These are phyloP conservation scores for Ptilorrhoa leucosticta DNA, from an alignment of 2,113 vertebrate species.

Conservation along the genomic window DNA sequence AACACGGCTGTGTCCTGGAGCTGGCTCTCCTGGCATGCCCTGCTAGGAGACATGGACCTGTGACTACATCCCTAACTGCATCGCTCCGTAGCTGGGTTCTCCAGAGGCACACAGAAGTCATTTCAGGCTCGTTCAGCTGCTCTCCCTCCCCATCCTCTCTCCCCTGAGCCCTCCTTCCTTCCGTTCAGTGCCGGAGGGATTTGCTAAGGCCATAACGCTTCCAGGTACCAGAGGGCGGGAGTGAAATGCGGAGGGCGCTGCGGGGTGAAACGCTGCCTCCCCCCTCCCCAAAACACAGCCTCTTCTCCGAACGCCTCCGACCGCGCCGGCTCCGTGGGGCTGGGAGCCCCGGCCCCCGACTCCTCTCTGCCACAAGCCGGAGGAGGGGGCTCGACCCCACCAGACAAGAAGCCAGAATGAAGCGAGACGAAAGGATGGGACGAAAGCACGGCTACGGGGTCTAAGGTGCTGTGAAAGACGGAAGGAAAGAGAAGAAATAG, in stretches of 20 bases:
- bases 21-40: constrained; percentile 6
- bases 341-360: background rate
- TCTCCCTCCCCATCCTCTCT: constrained; percentile 9
- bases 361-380: background rate
- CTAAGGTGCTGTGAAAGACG: constrained; percentile 36
- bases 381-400: background rate
- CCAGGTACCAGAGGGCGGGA: constrained; percentile 66
- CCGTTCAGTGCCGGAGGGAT: background rate
- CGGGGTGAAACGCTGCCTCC: constrained; percentile 47
- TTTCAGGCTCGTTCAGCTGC: background rate
- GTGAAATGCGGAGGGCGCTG: constrained; percentile 39
- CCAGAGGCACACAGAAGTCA: background rate
- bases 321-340: background rate
- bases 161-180: background rate
- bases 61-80: background rate
- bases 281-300: constrained; percentile 34
- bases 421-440: constrained; percentile 70
- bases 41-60: background rate
- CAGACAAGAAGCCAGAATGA: constrained; percentile 54
- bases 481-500: constrained; percentile 15
- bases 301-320: background rate
- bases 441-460: constrained; percentile 59
- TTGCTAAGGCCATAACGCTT: constrained; percentile 59
- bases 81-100: background rate
- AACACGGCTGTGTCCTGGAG: constrained; percentile 39